Conservation (phyloP, 30 jellyfish, hydroid and myxozoan species). For the Calvadosia cruxmelitensis region DNA sequence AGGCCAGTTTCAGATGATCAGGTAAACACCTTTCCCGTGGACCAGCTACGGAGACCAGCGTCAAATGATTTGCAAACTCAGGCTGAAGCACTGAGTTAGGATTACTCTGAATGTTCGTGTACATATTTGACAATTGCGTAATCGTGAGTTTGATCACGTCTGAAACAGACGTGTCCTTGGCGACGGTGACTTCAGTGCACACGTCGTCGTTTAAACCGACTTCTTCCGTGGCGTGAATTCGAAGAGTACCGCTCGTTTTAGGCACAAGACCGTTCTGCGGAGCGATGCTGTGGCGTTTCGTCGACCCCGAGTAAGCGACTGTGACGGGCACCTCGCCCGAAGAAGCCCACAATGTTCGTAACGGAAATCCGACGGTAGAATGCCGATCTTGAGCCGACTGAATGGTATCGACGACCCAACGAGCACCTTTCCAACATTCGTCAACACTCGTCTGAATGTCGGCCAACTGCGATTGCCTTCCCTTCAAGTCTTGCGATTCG, state of each 20-base stretch:
- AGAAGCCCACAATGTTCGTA: slow-evolving; percentile 24
- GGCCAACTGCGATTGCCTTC: slow-evolving; percentile 40
- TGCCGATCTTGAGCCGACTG: slow-evolving; percentile 70
- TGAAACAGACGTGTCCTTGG: slow-evolving; percentile 48
- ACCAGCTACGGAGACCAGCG: slow-evolving; percentile 69
- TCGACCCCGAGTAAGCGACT: not conserved
- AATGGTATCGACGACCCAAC: slow-evolving; percentile 90
- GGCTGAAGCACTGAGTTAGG: slow-evolving; percentile 33
- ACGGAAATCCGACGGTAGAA: slow-evolving; percentile 46
- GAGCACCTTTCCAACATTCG: slow-evolving; percentile 67
- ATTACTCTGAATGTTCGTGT: slow-evolving; percentile 9
- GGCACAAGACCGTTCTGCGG: not conserved
- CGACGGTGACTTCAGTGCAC: slow-evolving; percentile 44
- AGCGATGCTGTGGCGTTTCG: not conserved
- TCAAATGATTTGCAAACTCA: slow-evolving; percentile 35
- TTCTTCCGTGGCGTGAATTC: slow-evolving; percentile 81
- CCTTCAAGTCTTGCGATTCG: slow-evolving; percentile 54
- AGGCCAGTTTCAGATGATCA: slow-evolving; percentile 54
- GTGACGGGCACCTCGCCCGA: not conserved
- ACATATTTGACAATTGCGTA: slow-evolving; percentile 7
- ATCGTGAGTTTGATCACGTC: slow-evolving; percentile 61
- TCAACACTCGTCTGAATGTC: slow-evolving; percentile 72
- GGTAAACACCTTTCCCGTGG: slow-evolving; percentile 75
- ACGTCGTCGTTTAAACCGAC: slow-evolving; percentile 49
- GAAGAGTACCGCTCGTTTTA: slow-evolving; percentile 16